Percentiles rank a stretch among this genome's conserved stretches.
These are phyloP conservation scores for Todiramphus chloris DNA, from an alignment of 2,113 vertebrate genomes.

Conservation along the genomic window DNA sequence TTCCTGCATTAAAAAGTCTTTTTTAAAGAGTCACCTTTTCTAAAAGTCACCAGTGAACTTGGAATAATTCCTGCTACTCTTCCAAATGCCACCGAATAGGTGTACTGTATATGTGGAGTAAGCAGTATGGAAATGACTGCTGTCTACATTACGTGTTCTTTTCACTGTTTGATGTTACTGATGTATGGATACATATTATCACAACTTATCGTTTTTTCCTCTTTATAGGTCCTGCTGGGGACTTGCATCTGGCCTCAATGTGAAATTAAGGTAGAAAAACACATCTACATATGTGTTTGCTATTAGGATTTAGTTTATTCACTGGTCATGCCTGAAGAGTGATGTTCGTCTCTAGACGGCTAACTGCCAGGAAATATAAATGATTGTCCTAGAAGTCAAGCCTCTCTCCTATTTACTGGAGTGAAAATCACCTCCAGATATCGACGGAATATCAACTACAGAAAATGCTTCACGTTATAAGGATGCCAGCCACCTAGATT, in stretches of 20 bases:
- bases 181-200: constrained; percentile 42
- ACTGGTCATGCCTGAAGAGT: constrained; percentile 88
- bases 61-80: neutral
- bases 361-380: constrained; percentile 82
- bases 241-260: constrained; percentile 85
- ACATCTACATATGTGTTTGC: constrained; percentile 77
- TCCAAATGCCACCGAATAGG: neutral
- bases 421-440: constrained; percentile 85
- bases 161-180: constrained; percentile 29
- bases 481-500: constrained; percentile 91
- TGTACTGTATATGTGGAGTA: neutral
- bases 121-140: constrained; percentile 28
- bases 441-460: constrained; percentile 74
- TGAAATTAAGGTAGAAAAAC: constrained; percentile 85
- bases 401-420: constrained; percentile 82
- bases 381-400: constrained; percentile 86
- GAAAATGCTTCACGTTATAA: constrained; percentile 84
- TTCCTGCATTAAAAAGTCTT: neutral
- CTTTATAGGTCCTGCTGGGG: constrained; percentile 86
- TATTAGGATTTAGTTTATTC: constrained; percentile 79
- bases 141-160: neutral
- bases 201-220: constrained; percentile 54
- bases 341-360: constrained; percentile 79
- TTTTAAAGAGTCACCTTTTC: neutral
- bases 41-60: neutral